phyloP scores from a whole-genome alignment of 2,797 vertebrate genomes.

The Thunnus albacares region DNA sequence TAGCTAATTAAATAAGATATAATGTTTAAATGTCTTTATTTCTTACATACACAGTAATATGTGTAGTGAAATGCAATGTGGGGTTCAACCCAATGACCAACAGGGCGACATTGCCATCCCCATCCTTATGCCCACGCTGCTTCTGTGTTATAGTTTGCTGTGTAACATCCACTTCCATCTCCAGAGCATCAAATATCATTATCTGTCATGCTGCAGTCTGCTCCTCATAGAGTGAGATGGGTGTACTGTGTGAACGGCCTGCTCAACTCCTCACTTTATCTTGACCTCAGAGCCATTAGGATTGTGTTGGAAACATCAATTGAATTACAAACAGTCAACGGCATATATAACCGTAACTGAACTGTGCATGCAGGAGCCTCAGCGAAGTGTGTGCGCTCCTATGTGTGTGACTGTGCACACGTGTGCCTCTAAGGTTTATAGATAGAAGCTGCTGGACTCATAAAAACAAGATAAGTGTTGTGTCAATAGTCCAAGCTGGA shows the following conservation, averaged over 20 bases:
- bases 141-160: too few relatives aligned
- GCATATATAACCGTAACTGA: slow-evolving; percentile 28
- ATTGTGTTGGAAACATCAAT: slow-evolving; percentile 25
- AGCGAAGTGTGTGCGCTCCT: slow-evolving; percentile 11
- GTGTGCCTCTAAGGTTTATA: slow-evolving; percentile 68
- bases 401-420: slow-evolving; percentile 30
- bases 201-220: slow-evolving; percentile 21
- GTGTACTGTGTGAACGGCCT: slow-evolving; percentile 25
- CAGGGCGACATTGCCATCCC: background rate
- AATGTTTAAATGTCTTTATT: background rate
- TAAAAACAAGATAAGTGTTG: slow-evolving; percentile 86
- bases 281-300: slow-evolving; percentile 35
- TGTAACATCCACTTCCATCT: background rate
- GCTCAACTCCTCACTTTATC: slow-evolving; percentile 11
- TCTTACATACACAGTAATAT: background rate
- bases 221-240: background rate
- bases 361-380: slow-evolving; percentile 16
- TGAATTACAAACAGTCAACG: slow-evolving; percentile 23
- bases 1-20: too few relatives aligned
- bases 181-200: slow-evolving; percentile 17
- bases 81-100: background rate
- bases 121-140: too few relatives aligned
- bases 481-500: slow-evolving; percentile 83
- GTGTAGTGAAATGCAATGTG: background rate
- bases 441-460: slow-evolving; percentile 75